phyloP scores from a whole-genome alignment of 92 coral and sea anemone species.

The Umimayanthus kanabou region DNA sequence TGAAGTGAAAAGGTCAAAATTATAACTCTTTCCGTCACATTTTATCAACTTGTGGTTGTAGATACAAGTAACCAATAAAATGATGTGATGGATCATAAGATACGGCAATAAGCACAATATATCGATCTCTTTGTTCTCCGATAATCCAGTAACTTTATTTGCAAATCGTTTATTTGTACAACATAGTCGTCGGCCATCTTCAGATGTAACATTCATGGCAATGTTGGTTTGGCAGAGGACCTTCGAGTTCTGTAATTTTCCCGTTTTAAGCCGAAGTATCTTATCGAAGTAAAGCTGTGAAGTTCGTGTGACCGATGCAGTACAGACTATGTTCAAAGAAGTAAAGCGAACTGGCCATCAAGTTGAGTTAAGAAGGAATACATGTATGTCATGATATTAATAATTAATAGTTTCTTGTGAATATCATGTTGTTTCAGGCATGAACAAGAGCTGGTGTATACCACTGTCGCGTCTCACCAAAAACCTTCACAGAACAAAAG shows the following conservation, averaged over 20 bases:
- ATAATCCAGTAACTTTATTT: background rate
- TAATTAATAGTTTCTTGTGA: too few relatives aligned
- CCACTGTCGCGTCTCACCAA: too few relatives aligned
- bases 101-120: background rate
- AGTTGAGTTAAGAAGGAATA: too few relatives aligned
- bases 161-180: background rate
- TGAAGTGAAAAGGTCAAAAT: constrained; percentile 21
- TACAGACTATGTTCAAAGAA: too few relatives aligned
- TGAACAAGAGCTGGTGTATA: too few relatives aligned
- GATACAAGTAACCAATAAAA: background rate
- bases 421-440: too few relatives aligned
- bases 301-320: too few relatives aligned
- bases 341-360: too few relatives aligned
- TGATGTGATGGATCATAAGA: background rate
- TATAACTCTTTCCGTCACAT: constrained; percentile 13
- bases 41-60: constrained; percentile 5
- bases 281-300: too few relatives aligned
- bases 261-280: too few relatives aligned
- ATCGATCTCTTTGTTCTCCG: background rate
- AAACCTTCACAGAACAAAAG: too few relatives aligned
- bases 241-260: background rate
- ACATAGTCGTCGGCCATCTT: background rate
- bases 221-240: background rate
- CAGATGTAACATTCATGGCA: background rate
- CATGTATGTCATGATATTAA: too few relatives aligned